phyloP scores from a whole-genome alignment of 2,797 vertebrate species.

The Danionella dracula region DNA sequence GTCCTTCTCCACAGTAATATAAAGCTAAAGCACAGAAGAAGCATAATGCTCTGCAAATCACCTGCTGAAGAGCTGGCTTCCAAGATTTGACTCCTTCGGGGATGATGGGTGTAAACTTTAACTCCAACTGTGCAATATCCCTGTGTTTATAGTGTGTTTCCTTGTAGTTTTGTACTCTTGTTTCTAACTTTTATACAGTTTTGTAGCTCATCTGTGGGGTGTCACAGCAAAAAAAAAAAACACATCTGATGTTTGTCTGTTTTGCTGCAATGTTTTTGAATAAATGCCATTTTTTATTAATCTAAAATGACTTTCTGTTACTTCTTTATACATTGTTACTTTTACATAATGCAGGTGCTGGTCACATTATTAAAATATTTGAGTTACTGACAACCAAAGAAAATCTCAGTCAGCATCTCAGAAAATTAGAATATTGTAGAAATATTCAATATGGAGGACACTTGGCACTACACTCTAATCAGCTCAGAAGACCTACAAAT shows the following conservation, averaged over 20 bases:
- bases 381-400: too few species aligned
- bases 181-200: constrained; percentile 67
- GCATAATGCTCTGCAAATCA: too few species aligned
- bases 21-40: too few species aligned
- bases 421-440: too few species aligned
- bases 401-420: too few species aligned
- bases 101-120: constrained; percentile 54
- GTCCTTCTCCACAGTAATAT: constrained; percentile 22
- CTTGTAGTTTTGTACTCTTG: constrained; percentile 63
- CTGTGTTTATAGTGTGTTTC: constrained; percentile 72
- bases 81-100: constrained; percentile 50
- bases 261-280: constrained; percentile 59
- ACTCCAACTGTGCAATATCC: constrained; percentile 80
- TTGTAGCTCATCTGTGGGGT: constrained; percentile 72
- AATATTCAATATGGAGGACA: too few species aligned
- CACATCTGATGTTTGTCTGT: constrained; percentile 46
- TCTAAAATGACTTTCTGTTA: too few species aligned
- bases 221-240: constrained; percentile 60
- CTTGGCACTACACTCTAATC: too few species aligned
- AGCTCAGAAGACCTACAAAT: too few species aligned
- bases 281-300: constrained; percentile 50
- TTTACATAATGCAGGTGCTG: too few species aligned
- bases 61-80: constrained; percentile 39
- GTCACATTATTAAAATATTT: too few species aligned
- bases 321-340: too few species aligned